Base-by-base conservation (phyloP, 2,797 vertebrate genomes). In the Catamblyrhynchus diadema region DNA sequence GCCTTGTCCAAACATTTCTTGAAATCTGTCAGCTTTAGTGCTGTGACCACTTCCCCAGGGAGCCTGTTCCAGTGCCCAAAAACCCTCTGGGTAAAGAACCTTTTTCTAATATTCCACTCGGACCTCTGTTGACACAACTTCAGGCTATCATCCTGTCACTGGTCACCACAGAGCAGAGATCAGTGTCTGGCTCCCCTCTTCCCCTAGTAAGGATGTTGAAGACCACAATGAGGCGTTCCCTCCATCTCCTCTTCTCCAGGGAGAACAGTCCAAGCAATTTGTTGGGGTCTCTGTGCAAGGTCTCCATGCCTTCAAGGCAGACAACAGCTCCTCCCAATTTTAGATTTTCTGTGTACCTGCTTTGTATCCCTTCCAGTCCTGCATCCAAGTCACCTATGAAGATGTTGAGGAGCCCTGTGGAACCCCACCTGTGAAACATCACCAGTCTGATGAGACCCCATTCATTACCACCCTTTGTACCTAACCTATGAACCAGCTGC, bases 401-500 rank as follows among this genome's bases (percentile, higher is more conserved):
- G 39, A 27, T 18, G 14, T 2, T 61, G 39, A 41, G 24, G 42
- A 24, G 41, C 28, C 20, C 41, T 41, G 33, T 16, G 7, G 59
- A 72, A 7, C 16, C 14, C 42, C 13, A 9, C 7, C 4, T 6
- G 28, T 30, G 41, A 24, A 24, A 47, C 1, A 2, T 25, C 14
- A 45, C 30, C 48, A 39, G 50, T 24, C 41, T 64, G 41, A 41
- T 56, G 33, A 24, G 24, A 47, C 30, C 7, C 12, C 24, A 24
- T 28, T 39, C 24, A 28, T 16, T 20, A n/a, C 7, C 16, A 10
- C 12, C 15, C 12, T 47, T 47, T 30, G 59, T 17, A 12, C 30
- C 30, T 2, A 2, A 30, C 10, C 4, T 35, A 33, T 4, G 7
- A 47, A 8, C 10, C 24, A 13, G 33, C 3, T 47, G 15, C 7